Evolutionary conservation across 1,140 invertebrate genomes (phyloP).

Genomic region (Pararge aegeria): DNA sequence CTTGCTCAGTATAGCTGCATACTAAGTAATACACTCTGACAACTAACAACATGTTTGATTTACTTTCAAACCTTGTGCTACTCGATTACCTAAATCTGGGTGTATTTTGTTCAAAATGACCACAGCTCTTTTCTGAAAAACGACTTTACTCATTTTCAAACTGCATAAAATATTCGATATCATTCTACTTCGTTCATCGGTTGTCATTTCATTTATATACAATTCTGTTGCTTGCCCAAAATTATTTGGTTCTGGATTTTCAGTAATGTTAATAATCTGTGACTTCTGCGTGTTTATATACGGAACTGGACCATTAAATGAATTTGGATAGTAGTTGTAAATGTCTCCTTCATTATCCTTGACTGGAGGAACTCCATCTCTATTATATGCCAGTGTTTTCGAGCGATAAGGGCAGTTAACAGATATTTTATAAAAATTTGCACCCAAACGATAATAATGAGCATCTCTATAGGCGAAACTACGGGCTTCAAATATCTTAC

Average conservation of each 20-base stretch:
- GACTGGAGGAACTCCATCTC: constrained; percentile 88
- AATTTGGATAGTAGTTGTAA: constrained; percentile 97
- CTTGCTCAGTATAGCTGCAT: too few species aligned
- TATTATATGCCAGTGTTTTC: constrained; percentile 82
- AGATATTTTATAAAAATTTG: constrained; percentile 92
- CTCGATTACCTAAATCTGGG: constrained; percentile 82
- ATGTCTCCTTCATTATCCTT: constrained; percentile 86
- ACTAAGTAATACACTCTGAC: too few species aligned
- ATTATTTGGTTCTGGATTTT: constrained; percentile 87
- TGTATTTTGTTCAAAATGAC: constrained; percentile 86
- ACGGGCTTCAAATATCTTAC: constrained; percentile 94
- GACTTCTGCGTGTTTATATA: constrained; percentile 72
- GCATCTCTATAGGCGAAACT: constrained; percentile 94
- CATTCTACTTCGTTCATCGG: constrained; percentile 85
- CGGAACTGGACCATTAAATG: constrained; percentile 89
- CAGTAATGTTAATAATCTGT: constrained; percentile 71
- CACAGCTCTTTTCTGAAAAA: constrained; percentile 89
- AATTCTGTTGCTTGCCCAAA: constrained; percentile 90
- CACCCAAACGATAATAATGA: constrained; percentile 92
- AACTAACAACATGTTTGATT: background rate
- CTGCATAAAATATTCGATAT: constrained; percentile 90
- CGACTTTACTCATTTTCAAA: constrained; percentile 86
- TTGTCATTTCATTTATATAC: constrained; percentile 89
- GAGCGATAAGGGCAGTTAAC: constrained; percentile 93
- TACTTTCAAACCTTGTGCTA: constrained; percentile 81